Percentiles rank a stretch among this genome's conserved stretches.
Evolutionary conservation across 2,113 vertebrate genomes (phyloP).

Genomic region (Nicator chloris): DNA sequence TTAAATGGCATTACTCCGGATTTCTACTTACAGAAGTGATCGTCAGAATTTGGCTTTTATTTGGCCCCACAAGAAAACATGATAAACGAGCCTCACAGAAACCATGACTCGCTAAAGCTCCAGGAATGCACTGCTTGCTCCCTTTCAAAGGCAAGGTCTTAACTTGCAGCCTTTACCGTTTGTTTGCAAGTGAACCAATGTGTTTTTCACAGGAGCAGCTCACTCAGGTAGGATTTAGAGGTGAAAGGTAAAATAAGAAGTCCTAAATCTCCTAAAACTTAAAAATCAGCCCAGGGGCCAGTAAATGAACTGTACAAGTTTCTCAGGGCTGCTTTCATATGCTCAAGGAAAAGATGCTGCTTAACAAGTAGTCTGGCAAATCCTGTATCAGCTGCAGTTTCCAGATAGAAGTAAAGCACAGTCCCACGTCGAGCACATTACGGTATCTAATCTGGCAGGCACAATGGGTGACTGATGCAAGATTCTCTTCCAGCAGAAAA

Average conservation of each 20-base stretch:
- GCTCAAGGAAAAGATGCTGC: not conserved
- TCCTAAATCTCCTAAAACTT: not conserved
- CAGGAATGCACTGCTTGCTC: not conserved
- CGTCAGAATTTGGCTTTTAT: constrained; percentile 26
- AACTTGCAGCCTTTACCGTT: not conserved
- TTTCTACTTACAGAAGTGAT: constrained; percentile 9
- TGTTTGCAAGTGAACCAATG: not conserved
- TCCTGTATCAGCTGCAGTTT: constrained; percentile 31
- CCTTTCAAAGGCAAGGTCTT: not conserved
- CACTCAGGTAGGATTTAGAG: not conserved
- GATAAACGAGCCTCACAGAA: not conserved
- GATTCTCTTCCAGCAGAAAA: constrained; percentile 41
- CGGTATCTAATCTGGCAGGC: constrained; percentile 47
- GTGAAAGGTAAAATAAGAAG: not conserved
- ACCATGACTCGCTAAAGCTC: not conserved
- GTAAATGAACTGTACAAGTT: not conserved
- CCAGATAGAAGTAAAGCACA: constrained; percentile 39
- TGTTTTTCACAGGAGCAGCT: not conserved
- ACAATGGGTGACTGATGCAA: constrained; percentile 56
- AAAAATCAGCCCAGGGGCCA: not conserved
- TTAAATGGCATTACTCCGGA: constrained; percentile 40
- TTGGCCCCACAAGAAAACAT: not conserved
- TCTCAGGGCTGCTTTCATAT: not conserved
- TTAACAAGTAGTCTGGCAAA: constrained; percentile 36
- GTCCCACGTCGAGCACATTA: constrained; percentile 52